These are phyloP conservation scores for Tenthredo distinguenda DNA, from an alignment of 2,888 invertebrate species.

Conservation along the genomic window DNA sequence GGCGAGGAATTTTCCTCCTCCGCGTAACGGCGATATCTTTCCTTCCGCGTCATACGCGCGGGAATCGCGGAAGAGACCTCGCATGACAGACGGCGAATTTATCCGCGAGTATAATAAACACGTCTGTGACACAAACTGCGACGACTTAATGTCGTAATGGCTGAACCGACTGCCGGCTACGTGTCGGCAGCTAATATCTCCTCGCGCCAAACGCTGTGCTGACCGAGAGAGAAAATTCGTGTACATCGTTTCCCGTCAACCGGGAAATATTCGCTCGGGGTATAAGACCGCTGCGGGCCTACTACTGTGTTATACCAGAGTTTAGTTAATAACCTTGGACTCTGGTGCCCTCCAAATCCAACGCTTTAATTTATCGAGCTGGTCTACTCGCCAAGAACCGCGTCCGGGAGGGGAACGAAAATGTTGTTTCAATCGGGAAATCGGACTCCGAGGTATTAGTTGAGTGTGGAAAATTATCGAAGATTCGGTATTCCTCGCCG, in stretches of 20 bases:
- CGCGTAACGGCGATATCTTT: background rate
- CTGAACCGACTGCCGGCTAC: background rate
- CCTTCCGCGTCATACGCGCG: background rate
- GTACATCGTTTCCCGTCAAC: constrained; percentile 26
- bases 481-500: background rate
- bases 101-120: background rate
- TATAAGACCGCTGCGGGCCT: background rate
- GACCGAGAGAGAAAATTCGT: constrained; percentile 19
- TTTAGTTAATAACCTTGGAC: constrained; percentile 27
- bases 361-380: constrained; percentile 5
- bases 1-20: background rate
- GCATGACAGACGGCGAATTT: background rate
- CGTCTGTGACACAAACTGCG: background rate
- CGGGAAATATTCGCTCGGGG: background rate
- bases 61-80: background rate
- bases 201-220: background rate
- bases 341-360: background rate
- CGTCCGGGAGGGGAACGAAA: background rate
- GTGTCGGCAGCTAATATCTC: constrained; percentile 35
- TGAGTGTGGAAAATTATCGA: background rate
- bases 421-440: background rate
- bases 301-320: background rate
- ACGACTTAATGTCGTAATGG: constrained; percentile 11
- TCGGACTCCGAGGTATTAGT: background rate
- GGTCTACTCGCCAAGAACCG: background rate